These are phyloP conservation scores for Buathra laborator DNA, from an alignment of 2,888 invertebrate genomes.

Conservation along the genomic window DNA sequence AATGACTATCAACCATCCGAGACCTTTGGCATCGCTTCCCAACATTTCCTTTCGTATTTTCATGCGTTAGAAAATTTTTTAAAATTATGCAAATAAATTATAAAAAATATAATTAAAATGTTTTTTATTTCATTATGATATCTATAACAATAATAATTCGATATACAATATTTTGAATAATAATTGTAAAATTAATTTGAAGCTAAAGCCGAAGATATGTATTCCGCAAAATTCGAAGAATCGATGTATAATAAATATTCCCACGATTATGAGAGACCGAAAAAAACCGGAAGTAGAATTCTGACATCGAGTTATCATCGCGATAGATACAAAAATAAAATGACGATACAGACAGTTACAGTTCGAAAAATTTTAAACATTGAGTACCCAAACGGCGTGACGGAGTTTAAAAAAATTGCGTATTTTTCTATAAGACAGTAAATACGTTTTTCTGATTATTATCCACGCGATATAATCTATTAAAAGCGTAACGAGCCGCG, in stretches of 20 bases:
- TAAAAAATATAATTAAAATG: no score
- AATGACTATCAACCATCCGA: neutral
- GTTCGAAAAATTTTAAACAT: no score
- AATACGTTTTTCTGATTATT: neutral
- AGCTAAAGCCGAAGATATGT: no score
- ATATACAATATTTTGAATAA: no score
- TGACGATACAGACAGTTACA: no score
- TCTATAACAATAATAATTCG: no score
- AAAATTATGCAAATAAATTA: neutral
- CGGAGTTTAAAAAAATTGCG: no score
- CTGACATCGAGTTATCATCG: neutral
- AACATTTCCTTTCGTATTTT: neutral
- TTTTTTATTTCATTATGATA: no score
- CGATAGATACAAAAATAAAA: neutral
- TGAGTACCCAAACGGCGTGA: no score
- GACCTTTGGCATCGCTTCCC: neutral
- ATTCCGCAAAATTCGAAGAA: neutral
- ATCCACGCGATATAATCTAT: conserved; percentile 11
- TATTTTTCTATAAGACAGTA: neutral
- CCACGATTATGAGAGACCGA: neutral
- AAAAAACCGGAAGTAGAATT: neutral
- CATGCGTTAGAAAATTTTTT: neutral
- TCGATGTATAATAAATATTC: conserved; percentile 1
- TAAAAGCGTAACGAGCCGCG: conserved; percentile 34
- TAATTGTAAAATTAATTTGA: no score